Percentiles rank a stretch among this genome's conserved stretches.
Conservation (phyloP, 2,797 vertebrate genomes). For the Champsocephalus esox region DNA sequence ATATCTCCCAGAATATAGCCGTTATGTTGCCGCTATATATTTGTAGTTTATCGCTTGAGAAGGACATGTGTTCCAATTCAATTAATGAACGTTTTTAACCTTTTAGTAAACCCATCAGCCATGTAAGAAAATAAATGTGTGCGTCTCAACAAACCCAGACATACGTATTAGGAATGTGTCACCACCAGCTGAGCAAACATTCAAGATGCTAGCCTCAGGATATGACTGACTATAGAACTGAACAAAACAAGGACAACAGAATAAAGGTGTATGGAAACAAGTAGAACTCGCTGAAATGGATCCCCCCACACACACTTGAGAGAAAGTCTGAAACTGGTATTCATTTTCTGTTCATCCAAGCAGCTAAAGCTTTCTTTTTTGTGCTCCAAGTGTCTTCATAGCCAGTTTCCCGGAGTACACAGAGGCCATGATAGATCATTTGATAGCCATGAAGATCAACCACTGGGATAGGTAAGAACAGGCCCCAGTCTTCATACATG, state of each 20-base stretch:
- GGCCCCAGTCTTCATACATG: neutral
- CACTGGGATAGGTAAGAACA: conserved; percentile 93
- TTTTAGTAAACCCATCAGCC: neutral
- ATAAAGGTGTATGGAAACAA: neutral
- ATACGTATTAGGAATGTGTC: conserved; percentile 24
- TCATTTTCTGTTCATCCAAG: conserved; percentile 1
- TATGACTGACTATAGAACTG: conserved; percentile 5
- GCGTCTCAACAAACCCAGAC: neutral
- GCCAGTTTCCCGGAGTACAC: conserved; percentile 96
- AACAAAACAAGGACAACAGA: neutral
- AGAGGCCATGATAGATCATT: conserved; percentile 92
- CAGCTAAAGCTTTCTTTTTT: conserved; percentile 9
- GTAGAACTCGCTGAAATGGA: neutral
- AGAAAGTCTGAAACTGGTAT: neutral
- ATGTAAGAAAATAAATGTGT: neutral
- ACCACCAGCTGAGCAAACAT: conserved; percentile 23
- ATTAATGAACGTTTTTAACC: neutral
- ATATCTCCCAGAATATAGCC: neutral
- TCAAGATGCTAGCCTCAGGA: conserved; percentile 62
- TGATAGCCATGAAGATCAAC: conserved; percentile 91
- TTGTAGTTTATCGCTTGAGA: neutral
- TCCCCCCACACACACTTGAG: neutral
- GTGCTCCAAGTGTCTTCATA: conserved; percentile 86
- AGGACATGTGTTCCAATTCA: neutral
- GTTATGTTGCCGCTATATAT: neutral